Evolutionary conservation across 2,113 vertebrate genomes (phyloP).

Genomic region (Numenius arquata): DNA sequence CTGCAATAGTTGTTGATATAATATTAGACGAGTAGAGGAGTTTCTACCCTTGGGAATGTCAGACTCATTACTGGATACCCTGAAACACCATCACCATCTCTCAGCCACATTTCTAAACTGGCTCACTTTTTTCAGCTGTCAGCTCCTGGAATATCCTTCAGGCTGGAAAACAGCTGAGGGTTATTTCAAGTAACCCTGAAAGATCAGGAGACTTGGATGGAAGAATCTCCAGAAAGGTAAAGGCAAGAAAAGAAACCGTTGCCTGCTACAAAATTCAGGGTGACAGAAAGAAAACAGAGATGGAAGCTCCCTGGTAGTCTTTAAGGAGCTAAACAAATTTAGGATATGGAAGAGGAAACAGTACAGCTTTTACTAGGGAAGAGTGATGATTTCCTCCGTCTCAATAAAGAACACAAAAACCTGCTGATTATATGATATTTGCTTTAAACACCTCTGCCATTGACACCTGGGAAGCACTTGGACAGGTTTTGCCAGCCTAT

Average conservation of each 20-base stretch:
- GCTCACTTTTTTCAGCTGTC: constrained; percentile 60
- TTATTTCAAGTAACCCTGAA: constrained; percentile 64
- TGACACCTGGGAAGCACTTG: not conserved
- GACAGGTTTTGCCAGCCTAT: not conserved
- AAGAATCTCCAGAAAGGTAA: constrained; percentile 47
- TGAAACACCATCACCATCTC: constrained; percentile 36
- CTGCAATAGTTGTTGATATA: constrained; percentile 1
- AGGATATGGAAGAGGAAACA: not conserved
- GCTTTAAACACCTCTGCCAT: not conserved
- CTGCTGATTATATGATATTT: not conserved
- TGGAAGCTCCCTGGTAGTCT: not conserved
- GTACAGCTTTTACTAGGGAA: not conserved
- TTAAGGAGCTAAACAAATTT: not conserved
- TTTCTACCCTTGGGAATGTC: constrained; percentile 21
- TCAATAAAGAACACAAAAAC: not conserved
- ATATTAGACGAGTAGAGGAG: not conserved
- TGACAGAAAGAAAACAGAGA: not conserved
- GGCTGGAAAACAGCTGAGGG: constrained; percentile 60
- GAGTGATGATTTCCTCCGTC: not conserved
- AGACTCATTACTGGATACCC: constrained; percentile 36
- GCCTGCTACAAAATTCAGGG: not conserved
- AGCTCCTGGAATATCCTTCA: constrained; percentile 53
- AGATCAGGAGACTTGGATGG: constrained; percentile 31
- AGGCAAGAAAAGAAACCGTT: not conserved
- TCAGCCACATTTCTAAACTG: constrained; percentile 41